Evolutionary conservation across 2,888 invertebrate genomes (phyloP).

Genomic region (Mesodorylaimus sp.): DNA sequence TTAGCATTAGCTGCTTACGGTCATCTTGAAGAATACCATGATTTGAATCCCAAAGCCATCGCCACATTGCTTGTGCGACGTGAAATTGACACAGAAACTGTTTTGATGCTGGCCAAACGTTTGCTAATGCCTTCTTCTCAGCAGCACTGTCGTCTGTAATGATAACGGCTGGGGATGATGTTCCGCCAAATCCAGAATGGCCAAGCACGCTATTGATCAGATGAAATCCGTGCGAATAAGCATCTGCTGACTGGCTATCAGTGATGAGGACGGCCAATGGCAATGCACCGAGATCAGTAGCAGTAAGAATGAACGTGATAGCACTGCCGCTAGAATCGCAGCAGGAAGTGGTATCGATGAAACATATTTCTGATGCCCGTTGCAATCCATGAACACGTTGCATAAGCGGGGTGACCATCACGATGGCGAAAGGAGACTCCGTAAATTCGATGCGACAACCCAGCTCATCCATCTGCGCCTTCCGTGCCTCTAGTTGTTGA

Average conservation of each 20-base stretch:
- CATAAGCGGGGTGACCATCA: not conserved
- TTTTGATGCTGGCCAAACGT: not conserved
- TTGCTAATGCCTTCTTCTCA: not conserved
- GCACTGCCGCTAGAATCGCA: not conserved
- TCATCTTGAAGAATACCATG: not conserved
- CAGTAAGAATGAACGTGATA: not conserved
- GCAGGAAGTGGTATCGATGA: not conserved
- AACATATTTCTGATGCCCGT: not conserved
- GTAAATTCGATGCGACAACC: not conserved
- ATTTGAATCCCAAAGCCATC: not conserved
- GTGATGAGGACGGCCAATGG: too few species aligned
- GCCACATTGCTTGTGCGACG: not conserved
- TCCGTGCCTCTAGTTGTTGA: not conserved
- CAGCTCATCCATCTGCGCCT: not conserved
- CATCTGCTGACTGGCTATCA: not conserved
- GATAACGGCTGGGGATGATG: not conserved
- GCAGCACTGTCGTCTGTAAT: not conserved
- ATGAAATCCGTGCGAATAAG: not conserved
- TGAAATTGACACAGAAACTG: not conserved
- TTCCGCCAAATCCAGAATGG: not conserved
- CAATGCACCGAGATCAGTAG: not conserved
- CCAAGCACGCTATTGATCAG: not conserved
- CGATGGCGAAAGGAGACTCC: not conserved
- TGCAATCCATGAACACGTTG: not conserved
- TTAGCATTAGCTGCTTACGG: not conserved